Evolutionary conservation across 2,113 vertebrate species (phyloP).

Genomic region (Rhynchomys soricoides): DNA sequence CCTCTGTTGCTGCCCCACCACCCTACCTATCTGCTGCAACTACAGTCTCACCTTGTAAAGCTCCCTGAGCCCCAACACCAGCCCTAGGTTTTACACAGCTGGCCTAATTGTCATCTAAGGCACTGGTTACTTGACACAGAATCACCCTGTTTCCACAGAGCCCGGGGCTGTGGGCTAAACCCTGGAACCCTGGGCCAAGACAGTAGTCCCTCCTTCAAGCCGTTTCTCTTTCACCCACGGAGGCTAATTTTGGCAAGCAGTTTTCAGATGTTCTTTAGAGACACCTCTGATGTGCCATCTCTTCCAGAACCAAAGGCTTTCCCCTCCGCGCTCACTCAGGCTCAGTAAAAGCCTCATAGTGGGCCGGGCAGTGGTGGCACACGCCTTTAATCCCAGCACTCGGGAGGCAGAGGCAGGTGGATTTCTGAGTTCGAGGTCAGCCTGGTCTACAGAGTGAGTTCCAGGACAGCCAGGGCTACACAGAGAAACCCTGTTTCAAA

Average conservation of each 20-base stretch:
- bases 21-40: background rate
- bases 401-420: no score
- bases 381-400: no score
- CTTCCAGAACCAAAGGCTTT: background rate
- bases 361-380: no score
- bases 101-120: background rate
- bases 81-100: background rate
- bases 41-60: background rate
- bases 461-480: no score
- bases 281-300: background rate
- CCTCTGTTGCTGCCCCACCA: background rate
- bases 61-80: background rate
- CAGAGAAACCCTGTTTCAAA: no score
- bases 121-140: background rate
- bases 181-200: background rate
- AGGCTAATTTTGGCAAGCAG: background rate
- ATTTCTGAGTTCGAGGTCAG: no score
- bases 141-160: background rate
- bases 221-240: background rate
- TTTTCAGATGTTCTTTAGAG: background rate
- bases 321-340: rapidly evolving
- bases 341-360: background rate
- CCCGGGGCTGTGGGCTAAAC: background rate
- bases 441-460: no score
- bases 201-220: background rate